phyloP scores from a whole-genome alignment of 2,888 invertebrate species.

The Mythimna loreyi region DNA sequence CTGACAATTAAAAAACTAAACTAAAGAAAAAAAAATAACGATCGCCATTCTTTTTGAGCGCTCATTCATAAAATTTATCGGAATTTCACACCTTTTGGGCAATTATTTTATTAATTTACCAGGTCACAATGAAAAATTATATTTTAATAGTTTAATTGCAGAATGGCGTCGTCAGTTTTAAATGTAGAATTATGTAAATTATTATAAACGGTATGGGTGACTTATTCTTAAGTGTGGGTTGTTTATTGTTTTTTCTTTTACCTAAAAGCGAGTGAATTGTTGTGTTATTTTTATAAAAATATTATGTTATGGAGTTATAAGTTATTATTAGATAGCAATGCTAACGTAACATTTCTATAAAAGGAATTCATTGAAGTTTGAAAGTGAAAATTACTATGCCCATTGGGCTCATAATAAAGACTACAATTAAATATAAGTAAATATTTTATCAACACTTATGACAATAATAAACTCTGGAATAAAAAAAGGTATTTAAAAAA shows the following conservation, averaged over 20 bases:
- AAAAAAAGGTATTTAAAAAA: too few species aligned
- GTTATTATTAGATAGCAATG: neutral
- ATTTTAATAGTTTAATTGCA: slow-evolving; percentile 60
- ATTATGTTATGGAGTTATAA: neutral
- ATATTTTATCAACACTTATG: neutral
- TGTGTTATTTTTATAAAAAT: neutral
- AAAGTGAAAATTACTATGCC: neutral
- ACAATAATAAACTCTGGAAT: too few species aligned
- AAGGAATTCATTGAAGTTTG: neutral
- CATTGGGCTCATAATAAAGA: too few species aligned
- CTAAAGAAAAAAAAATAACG: slow-evolving; percentile 47
- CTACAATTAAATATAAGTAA: neutral
- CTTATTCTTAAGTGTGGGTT: slow-evolving; percentile 42
- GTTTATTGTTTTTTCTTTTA: neutral
- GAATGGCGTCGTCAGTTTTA: slow-evolving; percentile 52
- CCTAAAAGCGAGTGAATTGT: neutral
- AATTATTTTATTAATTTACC: slow-evolving; percentile 63
- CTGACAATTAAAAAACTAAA: slow-evolving; percentile 39
- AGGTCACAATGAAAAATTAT: slow-evolving; percentile 52
- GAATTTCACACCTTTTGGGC: slow-evolving; percentile 60
- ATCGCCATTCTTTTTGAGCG: slow-evolving; percentile 24
- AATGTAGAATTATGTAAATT: slow-evolving; percentile 45
- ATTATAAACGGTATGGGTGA: slow-evolving; percentile 38
- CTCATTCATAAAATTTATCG: slow-evolving; percentile 60
- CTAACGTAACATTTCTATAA: neutral